phyloP scores from a whole-genome alignment of 92 coral and sea anemone species.

The Parazoanthus atlanticus region DNA sequence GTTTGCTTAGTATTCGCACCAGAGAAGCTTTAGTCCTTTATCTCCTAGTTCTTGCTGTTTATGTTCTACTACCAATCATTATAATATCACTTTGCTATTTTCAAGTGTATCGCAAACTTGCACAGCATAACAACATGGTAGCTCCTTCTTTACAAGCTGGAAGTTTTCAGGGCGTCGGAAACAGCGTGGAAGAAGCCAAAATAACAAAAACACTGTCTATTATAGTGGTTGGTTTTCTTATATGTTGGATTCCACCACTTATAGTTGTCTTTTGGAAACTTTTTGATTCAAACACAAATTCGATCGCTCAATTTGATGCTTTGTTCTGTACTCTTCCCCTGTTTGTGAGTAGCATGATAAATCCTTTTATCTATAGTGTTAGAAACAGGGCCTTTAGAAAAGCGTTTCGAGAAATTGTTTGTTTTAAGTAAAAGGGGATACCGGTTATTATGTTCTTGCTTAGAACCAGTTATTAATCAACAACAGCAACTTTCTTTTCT shows the following conservation, averaged over 20 bases:
- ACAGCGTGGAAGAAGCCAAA: not conserved
- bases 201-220: not conserved
- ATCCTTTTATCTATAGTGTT: not conserved
- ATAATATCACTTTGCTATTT: not conserved
- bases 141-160: conserved; percentile 1
- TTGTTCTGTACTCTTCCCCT: not conserved
- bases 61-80: not conserved
- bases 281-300: not conserved
- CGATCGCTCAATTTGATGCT: not conserved
- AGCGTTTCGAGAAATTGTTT: not conserved
- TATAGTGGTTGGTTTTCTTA: not conserved
- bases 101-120: not conserved
- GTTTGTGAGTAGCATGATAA: not conserved
- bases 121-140: not conserved
- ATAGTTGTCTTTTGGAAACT: not conserved
- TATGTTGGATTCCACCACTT: not conserved
- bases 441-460: not conserved
- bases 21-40: not conserved
- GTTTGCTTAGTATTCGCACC: not conserved
- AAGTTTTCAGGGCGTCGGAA: not conserved
- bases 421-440: not conserved
- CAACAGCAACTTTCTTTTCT: too few relatives aligned
- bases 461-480: too few relatives aligned
- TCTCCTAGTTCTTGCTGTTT: not conserved
- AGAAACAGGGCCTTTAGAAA: not conserved